phyloP scores from a whole-genome alignment of 2,797 vertebrate genomes.

The Coranthus polyacanthus region DNA sequence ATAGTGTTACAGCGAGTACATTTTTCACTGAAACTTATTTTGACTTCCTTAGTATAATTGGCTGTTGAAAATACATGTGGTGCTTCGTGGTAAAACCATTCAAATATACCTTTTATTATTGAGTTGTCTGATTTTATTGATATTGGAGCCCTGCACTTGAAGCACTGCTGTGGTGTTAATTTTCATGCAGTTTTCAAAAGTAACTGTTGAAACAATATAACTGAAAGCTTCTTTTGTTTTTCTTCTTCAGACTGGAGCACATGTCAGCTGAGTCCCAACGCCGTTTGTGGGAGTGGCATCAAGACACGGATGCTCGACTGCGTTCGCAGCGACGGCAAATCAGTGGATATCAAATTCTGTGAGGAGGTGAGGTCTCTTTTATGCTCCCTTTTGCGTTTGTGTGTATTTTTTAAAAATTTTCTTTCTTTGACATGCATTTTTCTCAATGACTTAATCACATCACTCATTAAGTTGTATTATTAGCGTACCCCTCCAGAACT shows the following conservation, averaged over 20 bases:
- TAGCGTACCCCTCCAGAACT: slow-evolving; percentile 12
- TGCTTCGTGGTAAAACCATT: no score
- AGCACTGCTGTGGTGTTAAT: no score
- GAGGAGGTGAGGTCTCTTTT: slow-evolving; percentile 87
- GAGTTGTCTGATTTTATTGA: no score
- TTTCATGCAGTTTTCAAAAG: no score
- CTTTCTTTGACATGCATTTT: slow-evolving; percentile 28
- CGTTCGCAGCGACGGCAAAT: slow-evolving; percentile 96
- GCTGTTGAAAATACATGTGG: no score
- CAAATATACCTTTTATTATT: no score
- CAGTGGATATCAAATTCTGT: slow-evolving; percentile 93
- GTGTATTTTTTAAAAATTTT: not conserved
- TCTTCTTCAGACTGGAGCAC: slow-evolving; percentile 94
- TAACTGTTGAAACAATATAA: no score
- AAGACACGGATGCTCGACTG: slow-evolving; percentile 98
- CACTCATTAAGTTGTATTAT: slow-evolving; percentile 36
- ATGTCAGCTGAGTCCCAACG: slow-evolving; percentile 94
- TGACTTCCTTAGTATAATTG: no score
- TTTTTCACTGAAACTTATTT: no score
- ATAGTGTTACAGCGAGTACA: no score
- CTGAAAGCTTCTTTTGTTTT: not conserved
- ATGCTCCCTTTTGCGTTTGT: not conserved
- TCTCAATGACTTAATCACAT: slow-evolving; percentile 52
- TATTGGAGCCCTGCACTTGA: no score
- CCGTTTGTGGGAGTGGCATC: slow-evolving; percentile 93